A percentile compares a stretch with the other conserved stretches of the same genome.
Evolutionary conservation across 2,797 vertebrate genomes (phyloP).

Genomic region (Chelonia mydas): DNA sequence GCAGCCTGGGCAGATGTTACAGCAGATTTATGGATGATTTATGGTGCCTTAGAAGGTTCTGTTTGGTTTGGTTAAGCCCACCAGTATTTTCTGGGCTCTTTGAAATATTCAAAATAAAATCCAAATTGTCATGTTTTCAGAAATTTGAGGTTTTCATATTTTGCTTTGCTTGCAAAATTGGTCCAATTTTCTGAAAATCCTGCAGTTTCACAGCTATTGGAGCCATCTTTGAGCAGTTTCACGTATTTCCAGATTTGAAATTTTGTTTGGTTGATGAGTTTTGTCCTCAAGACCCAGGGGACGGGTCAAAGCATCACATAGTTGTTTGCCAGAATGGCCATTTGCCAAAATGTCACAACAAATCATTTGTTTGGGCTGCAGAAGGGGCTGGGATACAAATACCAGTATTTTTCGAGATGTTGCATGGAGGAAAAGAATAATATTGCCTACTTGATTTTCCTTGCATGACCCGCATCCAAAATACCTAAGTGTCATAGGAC

Average conservation of each 20-base stretch:
- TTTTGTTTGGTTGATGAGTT: conserved; percentile 42
- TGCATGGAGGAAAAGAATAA: neutral
- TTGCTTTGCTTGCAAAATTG: neutral
- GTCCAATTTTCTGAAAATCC: conserved; percentile 34
- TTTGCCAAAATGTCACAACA: conserved; percentile 60
- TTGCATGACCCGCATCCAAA: conserved; percentile 53
- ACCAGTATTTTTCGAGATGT: neutral
- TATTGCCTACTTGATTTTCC: conserved; percentile 2
- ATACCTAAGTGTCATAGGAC: conserved; percentile 41
- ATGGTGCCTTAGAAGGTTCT: conserved; percentile 17
- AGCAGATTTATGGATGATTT: conserved; percentile 34
- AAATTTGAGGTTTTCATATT: conserved; percentile 15
- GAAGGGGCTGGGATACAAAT: conserved; percentile 50
- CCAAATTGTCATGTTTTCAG: neutral
- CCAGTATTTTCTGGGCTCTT: conserved; percentile 3
- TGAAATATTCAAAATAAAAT: conserved; percentile 30
- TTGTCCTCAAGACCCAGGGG: conserved; percentile 17
- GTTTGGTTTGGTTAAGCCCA: conserved; percentile 46
- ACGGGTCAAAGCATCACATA: conserved; percentile 30
- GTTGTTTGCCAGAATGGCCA: conserved; percentile 14
- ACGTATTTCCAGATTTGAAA: conserved; percentile 32
- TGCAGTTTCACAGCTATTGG: neutral
- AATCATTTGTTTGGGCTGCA: conserved; percentile 63
- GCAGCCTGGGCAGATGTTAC: conserved; percentile 13
- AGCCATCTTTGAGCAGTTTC: neutral